Conservation (phyloP, 2,888 invertebrate genomes). For the Netelia melanura region DNA sequence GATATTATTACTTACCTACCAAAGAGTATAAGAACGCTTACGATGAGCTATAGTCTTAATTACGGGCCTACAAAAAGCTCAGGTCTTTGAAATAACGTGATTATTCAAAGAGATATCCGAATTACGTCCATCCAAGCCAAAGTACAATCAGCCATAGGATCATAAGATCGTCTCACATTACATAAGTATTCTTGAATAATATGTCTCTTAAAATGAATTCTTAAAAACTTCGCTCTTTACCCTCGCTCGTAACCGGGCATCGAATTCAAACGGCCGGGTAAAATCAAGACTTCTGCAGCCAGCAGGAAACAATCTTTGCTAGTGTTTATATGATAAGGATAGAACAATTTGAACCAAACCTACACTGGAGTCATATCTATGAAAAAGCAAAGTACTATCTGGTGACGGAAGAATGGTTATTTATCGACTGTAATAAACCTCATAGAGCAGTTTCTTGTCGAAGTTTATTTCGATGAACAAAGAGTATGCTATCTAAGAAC, state of each 20-base stretch:
- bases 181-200: not conserved
- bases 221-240: constrained; percentile 50
- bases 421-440: constrained; percentile 23
- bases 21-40: too few species aligned
- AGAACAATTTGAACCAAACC: constrained; percentile 53
- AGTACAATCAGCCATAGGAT: too few species aligned
- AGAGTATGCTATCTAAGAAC: constrained; percentile 26
- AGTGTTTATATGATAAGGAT: constrained; percentile 43
- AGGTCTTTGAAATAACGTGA: too few species aligned
- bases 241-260: constrained; percentile 64
- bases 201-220: constrained; percentile 47
- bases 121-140: too few species aligned
- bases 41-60: too few species aligned
- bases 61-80: too few species aligned
- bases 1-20: too few species aligned
- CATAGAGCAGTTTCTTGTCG: constrained; percentile 47
- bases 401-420: not conserved
- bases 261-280: constrained; percentile 58
- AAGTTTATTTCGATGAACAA: constrained; percentile 55
- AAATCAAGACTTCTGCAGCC: constrained; percentile 62
- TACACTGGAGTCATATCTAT: constrained; percentile 50
- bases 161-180: too few species aligned
- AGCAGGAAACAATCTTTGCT: constrained; percentile 58
- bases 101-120: too few species aligned
- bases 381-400: constrained; percentile 32